A percentile compares a stretch with the other conserved stretches of the same genome.
Conservation (phyloP, 1,140 invertebrate genomes). For the Eurosta solidaginis region DNA sequence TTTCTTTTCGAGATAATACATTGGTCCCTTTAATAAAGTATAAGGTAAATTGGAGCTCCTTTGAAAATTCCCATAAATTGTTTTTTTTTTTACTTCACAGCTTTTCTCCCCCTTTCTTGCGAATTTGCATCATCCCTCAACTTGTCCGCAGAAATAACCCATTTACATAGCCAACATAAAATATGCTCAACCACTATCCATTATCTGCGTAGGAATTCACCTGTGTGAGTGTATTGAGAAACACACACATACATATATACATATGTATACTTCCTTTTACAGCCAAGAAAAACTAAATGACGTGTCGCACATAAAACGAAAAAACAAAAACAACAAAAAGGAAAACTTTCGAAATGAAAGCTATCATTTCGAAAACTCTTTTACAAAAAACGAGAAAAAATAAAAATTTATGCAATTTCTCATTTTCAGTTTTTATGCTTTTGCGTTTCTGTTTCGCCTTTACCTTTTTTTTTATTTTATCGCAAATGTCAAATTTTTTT, state of each 20-base stretch:
- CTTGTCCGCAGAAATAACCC: background rate
- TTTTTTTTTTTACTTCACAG: too few relatives aligned
- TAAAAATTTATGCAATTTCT: slow-evolving; percentile 16
- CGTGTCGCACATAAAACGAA: background rate
- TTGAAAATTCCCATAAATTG: too few relatives aligned
- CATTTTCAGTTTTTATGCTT: background rate
- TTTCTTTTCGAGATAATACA: too few relatives aligned
- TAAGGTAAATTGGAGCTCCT: too few relatives aligned
- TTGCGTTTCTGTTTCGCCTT: background rate
- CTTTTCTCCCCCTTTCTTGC: too few relatives aligned
- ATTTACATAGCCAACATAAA: background rate
- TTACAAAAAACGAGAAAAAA: too few relatives aligned
- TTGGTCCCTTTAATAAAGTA: too few relatives aligned
- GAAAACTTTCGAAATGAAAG: background rate
- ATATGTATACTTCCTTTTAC: background rate
- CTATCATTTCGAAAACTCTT: background rate
- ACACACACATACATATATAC: background rate
- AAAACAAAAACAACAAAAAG: background rate
- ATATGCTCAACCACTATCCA: background rate
- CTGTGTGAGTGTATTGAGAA: background rate
- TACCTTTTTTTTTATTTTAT: slow-evolving; percentile 14
- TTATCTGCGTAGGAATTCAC: background rate
- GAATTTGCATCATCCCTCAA: background rate
- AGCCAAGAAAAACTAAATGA: background rate
- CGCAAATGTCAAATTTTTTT: slow-evolving; percentile 22